Percentiles rank a stretch among this genome's conserved stretches.
Evolutionary conservation across 1,140 invertebrate genomes (phyloP).

Genomic region (Psix sp.): DNA sequence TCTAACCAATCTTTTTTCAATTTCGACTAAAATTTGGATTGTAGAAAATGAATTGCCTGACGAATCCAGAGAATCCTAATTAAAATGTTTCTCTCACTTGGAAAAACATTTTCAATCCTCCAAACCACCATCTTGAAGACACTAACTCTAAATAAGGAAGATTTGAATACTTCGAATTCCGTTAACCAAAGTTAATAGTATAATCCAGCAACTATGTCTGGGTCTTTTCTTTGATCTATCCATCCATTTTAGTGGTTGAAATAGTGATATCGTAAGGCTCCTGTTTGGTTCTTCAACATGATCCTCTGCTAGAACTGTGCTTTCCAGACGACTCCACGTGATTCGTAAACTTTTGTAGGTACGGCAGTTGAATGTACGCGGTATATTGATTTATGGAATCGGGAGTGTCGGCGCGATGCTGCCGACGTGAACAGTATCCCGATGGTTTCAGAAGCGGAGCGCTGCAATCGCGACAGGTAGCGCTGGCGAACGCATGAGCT

Average conservation of each 20-base stretch:
- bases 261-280: not conserved
- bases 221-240: constrained; percentile 1
- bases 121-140: no score
- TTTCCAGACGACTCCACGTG: constrained; percentile 33
- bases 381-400: constrained; percentile 55
- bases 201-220: not conserved
- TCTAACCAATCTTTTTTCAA: no score
- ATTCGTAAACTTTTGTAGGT: constrained; percentile 32
- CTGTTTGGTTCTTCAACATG: not conserved
- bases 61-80: no score
- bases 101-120: no score
- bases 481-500: constrained; percentile 7
- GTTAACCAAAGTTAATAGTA: not conserved
- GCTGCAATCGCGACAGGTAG: constrained; percentile 29
- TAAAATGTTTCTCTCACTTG: no score
- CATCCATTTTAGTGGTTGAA: not conserved
- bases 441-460: constrained; percentile 19
- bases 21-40: no score
- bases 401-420: constrained; percentile 46
- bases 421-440: constrained; percentile 40
- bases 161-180: no score
- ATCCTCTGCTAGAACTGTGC: no score
- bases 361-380: constrained; percentile 43
- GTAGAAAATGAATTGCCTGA: no score
- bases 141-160: no score